Base-by-base conservation (phyloP, 2,888 invertebrate genomes). In the Ichneumoninae sp. region DNA sequence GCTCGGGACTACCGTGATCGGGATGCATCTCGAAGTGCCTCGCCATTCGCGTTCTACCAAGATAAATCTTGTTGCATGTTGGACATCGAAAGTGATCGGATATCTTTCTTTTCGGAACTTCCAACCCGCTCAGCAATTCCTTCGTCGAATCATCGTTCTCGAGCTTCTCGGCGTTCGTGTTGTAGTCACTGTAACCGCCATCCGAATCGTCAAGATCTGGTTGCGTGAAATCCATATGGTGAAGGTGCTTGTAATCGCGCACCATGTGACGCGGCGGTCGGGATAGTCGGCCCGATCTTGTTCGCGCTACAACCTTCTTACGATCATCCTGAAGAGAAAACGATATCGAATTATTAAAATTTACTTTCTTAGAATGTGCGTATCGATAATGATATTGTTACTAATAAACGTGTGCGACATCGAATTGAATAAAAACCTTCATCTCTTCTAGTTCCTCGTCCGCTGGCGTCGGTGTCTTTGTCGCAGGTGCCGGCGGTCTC, bases 11-110 rank as follows among this genome's bases (percentile, higher is more conserved):
- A 0, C 95, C 95, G 90, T 96, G 96, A 81, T 94, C 94, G 1
- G 96, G 96, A 92, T 95, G 94, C 88, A 95, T 94, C 87, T 95
- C 94, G 85, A 96, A 95, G 92, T 96, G 96, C 80, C 95, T 93
- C 26, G 95, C 94, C 94, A 96, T 95, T 74, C 95, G 95, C 44
- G 94, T 95, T 87, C 94, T 94, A 6, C 96, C 96, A 74, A 96
- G 93, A 91, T 96, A 96, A 19, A 95, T 95, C 91, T 96, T 96
- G 75, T 95, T 94, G 92, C 96, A 96, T n/a, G 95, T 95, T 1
- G 95, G 95, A 91, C 96, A 96, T n/a, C 88, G 83, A 89, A 95
- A 95, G 69, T 95, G 94, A 63, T 95, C 92, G 0, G 95, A 94
- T 85, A 95, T 94, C 75, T 94, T 94, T 66, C 95, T 93, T 89